Evolutionary conservation across 1,140 invertebrate genomes (phyloP).

Genomic region (Sarcophaga peregrina): DNA sequence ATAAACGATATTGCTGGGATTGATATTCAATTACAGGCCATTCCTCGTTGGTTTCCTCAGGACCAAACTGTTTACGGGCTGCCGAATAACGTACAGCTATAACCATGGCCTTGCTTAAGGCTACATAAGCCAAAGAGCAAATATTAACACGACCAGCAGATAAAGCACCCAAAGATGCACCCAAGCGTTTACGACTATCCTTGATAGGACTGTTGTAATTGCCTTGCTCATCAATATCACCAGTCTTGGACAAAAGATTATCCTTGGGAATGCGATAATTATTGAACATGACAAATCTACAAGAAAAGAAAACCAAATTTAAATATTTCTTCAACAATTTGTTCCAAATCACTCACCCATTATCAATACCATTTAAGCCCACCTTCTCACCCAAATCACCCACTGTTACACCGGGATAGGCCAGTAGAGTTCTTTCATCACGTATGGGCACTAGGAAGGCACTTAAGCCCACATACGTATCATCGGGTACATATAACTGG

Average conservation of each 20-base stretch:
- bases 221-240: constrained; percentile 86
- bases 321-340: constrained; percentile 55
- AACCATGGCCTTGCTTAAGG: constrained; percentile 72
- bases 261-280: constrained; percentile 84
- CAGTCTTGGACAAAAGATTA: constrained; percentile 84
- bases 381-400: constrained; percentile 87
- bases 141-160: constrained; percentile 82
- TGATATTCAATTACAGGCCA: constrained; percentile 87
- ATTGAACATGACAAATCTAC: constrained; percentile 84
- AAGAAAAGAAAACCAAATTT: neutral
- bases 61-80: constrained; percentile 83
- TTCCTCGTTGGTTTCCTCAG: constrained; percentile 70
- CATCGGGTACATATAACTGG: constrained; percentile 82
- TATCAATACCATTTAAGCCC: constrained; percentile 85
- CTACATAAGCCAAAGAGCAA: constrained; percentile 57
- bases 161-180: constrained; percentile 84
- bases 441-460: constrained; percentile 84
- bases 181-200: constrained; percentile 82
- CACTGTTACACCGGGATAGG: constrained; percentile 79
- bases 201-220: constrained; percentile 80
- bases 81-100: constrained; percentile 86
- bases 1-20: constrained; percentile 84
- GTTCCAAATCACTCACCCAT: constrained; percentile 71
- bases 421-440: constrained; percentile 76
- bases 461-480: constrained; percentile 81